Percentiles rank a stretch among this genome's conserved stretches.
Conservation (phyloP, 2,113 vertebrate genomes). For the Aphelocoma coerulescens region DNA sequence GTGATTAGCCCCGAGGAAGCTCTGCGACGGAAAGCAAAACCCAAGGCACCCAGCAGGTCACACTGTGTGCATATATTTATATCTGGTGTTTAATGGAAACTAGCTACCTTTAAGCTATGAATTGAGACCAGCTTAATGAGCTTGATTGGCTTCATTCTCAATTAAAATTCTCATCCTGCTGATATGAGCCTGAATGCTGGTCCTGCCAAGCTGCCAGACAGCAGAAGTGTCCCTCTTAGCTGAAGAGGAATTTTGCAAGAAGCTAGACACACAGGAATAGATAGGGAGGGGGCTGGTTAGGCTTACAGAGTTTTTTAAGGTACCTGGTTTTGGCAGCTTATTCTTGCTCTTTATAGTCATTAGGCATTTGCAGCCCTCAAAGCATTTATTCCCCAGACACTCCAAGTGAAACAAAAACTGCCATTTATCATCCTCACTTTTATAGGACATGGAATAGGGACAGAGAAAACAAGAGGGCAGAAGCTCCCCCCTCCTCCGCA, state of each 20-base stretch:
- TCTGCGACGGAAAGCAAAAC: neutral
- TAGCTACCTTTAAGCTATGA: neutral
- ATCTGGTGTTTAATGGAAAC: neutral
- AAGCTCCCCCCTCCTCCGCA: neutral
- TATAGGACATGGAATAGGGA: fast-evolving
- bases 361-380: neutral
- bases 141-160: neutral
- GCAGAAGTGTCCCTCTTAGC: neutral
- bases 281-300: neutral
- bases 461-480: neutral
- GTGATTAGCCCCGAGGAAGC: neutral
- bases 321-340: neutral
- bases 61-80: neutral
- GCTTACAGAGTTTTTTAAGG: neutral
- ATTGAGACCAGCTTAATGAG: conserved; percentile 37
- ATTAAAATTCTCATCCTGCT: neutral
- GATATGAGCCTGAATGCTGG: neutral
- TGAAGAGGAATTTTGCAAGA: neutral
- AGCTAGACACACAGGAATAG: neutral
- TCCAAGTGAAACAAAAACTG: neutral
- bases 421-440: neutral
- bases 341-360: neutral
- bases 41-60: neutral
- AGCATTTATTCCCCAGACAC: neutral
- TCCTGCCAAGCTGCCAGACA: neutral